These are phyloP conservation scores for Chelonus insularis DNA, from an alignment of 1,140 invertebrate genomes.

Conservation along the genomic window DNA sequence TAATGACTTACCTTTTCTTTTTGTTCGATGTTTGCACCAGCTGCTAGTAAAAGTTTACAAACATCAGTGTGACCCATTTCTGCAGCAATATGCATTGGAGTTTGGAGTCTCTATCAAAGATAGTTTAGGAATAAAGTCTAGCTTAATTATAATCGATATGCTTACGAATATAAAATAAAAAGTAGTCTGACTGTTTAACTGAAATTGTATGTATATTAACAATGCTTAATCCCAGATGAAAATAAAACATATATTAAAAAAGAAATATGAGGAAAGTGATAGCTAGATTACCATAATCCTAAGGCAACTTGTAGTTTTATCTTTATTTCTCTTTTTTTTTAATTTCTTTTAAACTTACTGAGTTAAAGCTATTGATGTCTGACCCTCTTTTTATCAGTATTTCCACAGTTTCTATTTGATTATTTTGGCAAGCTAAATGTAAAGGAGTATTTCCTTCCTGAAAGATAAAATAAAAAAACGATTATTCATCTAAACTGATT, in stretches of 20 bases:
- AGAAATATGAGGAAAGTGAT: no score
- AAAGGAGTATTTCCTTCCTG: constrained; percentile 77
- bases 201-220: no score
- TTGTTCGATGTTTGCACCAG: constrained; percentile 68
- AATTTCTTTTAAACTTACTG: constrained; percentile 61
- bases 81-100: constrained; percentile 71
- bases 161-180: neutral
- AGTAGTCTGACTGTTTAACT: no score
- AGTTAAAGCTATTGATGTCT: constrained; percentile 72
- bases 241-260: no score
- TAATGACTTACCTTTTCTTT: constrained; percentile 64
- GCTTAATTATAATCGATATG: constrained; percentile 1
- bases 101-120: constrained; percentile 64
- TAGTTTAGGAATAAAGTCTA: neutral
- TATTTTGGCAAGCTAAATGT: constrained; percentile 75
- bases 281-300: no score
- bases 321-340: neutral
- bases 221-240: no score
- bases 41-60: constrained; percentile 67
- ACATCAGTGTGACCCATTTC: constrained; percentile 71
- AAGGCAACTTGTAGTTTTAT: neutral
- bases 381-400: constrained; percentile 72
- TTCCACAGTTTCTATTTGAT: constrained; percentile 72
- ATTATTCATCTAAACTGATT: no score
- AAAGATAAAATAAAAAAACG: constrained; percentile 37